These are phyloP conservation scores for Rhea pennata DNA, from an alignment of 2,113 vertebrate genomes.

Conservation along the genomic window DNA sequence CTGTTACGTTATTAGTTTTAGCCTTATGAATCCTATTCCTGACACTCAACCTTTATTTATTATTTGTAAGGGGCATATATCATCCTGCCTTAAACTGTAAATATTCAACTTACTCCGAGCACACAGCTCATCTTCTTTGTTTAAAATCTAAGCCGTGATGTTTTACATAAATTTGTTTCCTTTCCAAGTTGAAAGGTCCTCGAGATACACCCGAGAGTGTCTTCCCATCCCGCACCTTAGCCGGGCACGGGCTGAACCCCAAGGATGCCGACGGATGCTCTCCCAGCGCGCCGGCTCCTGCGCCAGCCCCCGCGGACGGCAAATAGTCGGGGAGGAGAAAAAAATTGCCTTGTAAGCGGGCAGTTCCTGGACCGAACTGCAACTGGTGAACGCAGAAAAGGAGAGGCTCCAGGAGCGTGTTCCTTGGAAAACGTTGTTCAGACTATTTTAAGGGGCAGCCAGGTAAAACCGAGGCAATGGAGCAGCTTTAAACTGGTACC, in stretches of 20 bases:
- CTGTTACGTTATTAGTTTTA: conserved; percentile 1
- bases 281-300: not conserved
- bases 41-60: conserved; percentile 66
- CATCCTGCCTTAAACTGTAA: conserved; percentile 63
- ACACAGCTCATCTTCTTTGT: conserved; percentile 50
- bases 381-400: not conserved
- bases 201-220: not conserved
- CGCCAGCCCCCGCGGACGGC: not conserved
- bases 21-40: conserved; percentile 42
- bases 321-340: not conserved
- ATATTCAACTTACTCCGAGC: conserved; percentile 45
- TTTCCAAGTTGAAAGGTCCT: conserved; percentile 28
- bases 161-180: conserved; percentile 48
- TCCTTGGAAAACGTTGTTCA: not conserved
- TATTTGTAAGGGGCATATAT: conserved; percentile 55
- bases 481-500: not conserved
- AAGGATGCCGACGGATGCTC: not conserved
- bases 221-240: rapidly evolving
- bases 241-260: not conserved
- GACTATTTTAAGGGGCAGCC: not conserved
- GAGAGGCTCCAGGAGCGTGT: not conserved
- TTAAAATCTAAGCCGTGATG: conserved; percentile 51
- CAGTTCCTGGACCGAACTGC: not conserved
- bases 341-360: not conserved
- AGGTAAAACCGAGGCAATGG: not conserved